Conservation (phyloP, 2,888 invertebrate genomes). For the Plemyria rubiginata region DNA sequence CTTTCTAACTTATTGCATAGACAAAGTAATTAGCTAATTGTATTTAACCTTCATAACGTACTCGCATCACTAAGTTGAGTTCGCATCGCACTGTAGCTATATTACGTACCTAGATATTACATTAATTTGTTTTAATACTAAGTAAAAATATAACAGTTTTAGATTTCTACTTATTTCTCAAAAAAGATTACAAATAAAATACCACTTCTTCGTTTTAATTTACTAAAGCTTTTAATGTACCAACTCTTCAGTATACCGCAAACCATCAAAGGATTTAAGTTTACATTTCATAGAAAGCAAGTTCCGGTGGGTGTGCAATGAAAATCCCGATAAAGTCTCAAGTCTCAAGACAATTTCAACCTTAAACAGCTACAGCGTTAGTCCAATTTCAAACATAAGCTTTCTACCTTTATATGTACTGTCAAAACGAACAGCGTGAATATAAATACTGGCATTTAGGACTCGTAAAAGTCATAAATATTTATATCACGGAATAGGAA, state of each 20-base stretch:
- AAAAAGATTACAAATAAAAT: neutral
- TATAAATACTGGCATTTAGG: conserved; percentile 61
- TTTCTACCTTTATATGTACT: conserved; percentile 37
- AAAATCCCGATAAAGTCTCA: conserved; percentile 15
- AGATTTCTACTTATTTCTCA: neutral
- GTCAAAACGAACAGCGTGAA: conserved; percentile 39
- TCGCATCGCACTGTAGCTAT: too few species aligned
- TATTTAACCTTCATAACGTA: too few species aligned
- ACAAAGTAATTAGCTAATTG: too few species aligned
- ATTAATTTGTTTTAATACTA: too few species aligned
- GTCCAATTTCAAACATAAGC: conserved; percentile 19
- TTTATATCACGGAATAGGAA: conserved; percentile 60
- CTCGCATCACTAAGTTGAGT: too few species aligned
- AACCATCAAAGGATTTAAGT: conserved; percentile 46
- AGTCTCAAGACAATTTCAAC: conserved; percentile 7
- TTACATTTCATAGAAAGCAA: conserved; percentile 47
- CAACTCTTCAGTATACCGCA: conserved; percentile 22
- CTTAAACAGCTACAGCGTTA: conserved; percentile 19
- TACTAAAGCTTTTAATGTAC: conserved; percentile 35
- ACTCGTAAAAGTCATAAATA: conserved; percentile 60
- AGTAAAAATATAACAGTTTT: too few species aligned
- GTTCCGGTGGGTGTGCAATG: conserved; percentile 45
- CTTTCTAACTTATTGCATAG: too few species aligned
- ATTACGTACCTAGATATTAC: too few species aligned
- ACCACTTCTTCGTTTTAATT: conserved; percentile 25